A percentile compares a stretch with the other conserved stretches of the same genome.
phyloP scores from a whole-genome alignment of 35 echinoderm and acorn worm genomes.

The Diadema setosum region DNA sequence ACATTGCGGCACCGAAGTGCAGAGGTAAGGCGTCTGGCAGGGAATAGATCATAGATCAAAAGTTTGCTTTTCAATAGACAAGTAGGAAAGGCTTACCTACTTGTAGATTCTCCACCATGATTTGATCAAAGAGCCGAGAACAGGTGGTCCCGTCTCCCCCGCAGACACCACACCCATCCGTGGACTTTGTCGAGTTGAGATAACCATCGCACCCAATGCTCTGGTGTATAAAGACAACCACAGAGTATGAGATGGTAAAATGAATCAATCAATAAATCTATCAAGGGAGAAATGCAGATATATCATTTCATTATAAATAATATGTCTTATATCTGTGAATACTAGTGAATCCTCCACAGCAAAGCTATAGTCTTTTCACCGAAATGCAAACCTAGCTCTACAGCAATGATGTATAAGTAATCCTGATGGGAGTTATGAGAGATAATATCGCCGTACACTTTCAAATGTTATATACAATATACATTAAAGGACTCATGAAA shows the following conservation, averaged over 20 bases:
- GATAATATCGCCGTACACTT: too few species aligned
- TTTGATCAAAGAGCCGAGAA: conserved; percentile 34
- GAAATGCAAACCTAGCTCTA: neutral
- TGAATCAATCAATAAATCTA: neutral
- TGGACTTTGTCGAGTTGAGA: conserved; percentile 19
- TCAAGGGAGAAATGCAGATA: neutral
- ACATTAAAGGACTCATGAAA: too few species aligned
- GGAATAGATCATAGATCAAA: too few species aligned
- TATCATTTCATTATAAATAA: neutral
- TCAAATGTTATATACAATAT: too few species aligned
- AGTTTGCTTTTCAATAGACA: too few species aligned
- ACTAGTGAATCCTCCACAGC: neutral
- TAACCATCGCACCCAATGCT: conserved; percentile 57
- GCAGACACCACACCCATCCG: conserved; percentile 49
- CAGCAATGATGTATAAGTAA: neutral
- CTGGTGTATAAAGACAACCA: neutral
- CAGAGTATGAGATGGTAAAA: neutral
- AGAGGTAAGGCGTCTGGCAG: too few species aligned
- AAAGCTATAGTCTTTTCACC: neutral
- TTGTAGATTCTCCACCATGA: conserved; percentile 41
- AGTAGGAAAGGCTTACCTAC: conserved; percentile 44
- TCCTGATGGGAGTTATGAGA: too few species aligned
- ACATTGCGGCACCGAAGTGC: too few species aligned
- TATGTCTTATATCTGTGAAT: neutral
- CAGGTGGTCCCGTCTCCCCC: conserved; percentile 45